Percentiles rank a stretch among this genome's conserved stretches.
Conservation (phyloP, 2,113 vertebrate species). For the Cervus canadensis region DNA sequence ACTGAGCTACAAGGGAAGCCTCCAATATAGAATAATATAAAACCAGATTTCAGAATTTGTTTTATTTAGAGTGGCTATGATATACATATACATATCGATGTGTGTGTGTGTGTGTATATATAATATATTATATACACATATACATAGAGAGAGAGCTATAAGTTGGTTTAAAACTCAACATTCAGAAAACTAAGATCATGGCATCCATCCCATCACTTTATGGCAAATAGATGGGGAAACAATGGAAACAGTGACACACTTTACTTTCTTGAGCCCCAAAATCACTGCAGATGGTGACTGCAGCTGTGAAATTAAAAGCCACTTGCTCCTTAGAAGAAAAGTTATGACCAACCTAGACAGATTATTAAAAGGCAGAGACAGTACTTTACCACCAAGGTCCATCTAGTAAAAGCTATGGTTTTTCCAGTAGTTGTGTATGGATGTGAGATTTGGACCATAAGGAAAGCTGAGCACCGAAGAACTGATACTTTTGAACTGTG, state of each 20-base stretch:
- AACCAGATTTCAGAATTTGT: neutral
- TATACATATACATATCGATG: neutral
- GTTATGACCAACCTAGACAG: neutral
- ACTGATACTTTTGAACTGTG: neutral
- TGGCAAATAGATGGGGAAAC: neutral
- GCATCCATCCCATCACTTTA: neutral
- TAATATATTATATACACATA: neutral
- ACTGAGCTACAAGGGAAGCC: neutral
- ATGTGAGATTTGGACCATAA: neutral
- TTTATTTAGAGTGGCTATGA: neutral
- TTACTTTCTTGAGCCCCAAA: neutral
- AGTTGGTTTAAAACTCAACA: neutral
- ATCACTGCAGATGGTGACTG: neutral
- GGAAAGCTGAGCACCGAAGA: neutral
- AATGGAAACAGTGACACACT: neutral
- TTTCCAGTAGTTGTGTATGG: neutral
- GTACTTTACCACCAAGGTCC: neutral
- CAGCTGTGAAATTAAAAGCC: neutral
- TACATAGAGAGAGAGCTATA: neutral
- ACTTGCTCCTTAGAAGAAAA: neutral
- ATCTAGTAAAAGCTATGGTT: too few species aligned
- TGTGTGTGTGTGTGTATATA: neutral
- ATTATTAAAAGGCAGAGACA: neutral
- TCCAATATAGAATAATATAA: neutral
- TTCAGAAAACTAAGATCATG: neutral